Conservation (phyloP, 2,888 invertebrate species). For the Agriopis aurantiaria region DNA sequence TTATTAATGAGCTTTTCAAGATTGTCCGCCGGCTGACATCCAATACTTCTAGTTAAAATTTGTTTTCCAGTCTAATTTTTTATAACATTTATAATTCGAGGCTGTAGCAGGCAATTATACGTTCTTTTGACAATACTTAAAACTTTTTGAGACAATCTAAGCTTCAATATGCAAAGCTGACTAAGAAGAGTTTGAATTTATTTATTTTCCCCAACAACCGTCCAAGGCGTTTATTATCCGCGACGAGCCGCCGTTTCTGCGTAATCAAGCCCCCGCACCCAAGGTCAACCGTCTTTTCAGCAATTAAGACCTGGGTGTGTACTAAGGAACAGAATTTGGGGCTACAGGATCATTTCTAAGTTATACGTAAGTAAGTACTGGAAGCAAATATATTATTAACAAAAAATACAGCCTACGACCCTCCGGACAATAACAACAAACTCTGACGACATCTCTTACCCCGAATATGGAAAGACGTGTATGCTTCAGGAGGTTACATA, state of each 20-base stretch:
- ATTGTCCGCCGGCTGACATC: too few relatives aligned
- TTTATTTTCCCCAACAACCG: conserved; percentile 44
- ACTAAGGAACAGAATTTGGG: conserved; percentile 7
- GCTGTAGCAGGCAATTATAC: not conserved
- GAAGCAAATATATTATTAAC: too few relatives aligned
- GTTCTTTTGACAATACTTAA: conserved; percentile 8
- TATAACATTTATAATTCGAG: not conserved
- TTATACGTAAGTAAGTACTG: not conserved
- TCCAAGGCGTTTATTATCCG: conserved; percentile 43
- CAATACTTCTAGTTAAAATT: too few relatives aligned
- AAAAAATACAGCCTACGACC: too few relatives aligned
- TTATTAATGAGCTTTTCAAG: too few relatives aligned
- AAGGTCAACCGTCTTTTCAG: conserved; percentile 48
- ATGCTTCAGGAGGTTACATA: too few relatives aligned
- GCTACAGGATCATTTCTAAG: not conserved
- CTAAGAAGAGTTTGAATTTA: conserved; percentile 34
- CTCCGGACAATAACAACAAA: too few relatives aligned
- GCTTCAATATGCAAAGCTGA: conserved; percentile 20
- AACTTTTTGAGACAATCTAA: conserved; percentile 8
- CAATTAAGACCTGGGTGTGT: conserved; percentile 41
- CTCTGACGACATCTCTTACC: too few relatives aligned
- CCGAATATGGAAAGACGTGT: too few relatives aligned
- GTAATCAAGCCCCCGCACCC: conserved; percentile 48
- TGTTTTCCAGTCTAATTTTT: not conserved
- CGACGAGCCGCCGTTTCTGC: conserved; percentile 47